These are phyloP conservation scores for Plutella xylostella DNA, from an alignment of 2,888 invertebrate genomes.

Conservation along the genomic window DNA sequence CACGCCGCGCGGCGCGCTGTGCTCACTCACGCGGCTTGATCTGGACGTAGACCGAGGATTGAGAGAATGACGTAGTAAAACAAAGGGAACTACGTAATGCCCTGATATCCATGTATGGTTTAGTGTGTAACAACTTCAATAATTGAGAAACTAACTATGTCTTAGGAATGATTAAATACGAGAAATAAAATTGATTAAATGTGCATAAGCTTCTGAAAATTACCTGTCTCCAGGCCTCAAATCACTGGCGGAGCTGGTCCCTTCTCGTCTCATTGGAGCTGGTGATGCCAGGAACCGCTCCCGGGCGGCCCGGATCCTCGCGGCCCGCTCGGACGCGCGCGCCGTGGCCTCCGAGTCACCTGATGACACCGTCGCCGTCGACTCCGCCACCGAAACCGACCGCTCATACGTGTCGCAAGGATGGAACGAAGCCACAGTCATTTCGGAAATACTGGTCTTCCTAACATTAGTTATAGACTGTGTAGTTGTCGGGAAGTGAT, in stretches of 20 bases:
- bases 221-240: conserved; percentile 56
- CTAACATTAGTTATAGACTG: not conserved
- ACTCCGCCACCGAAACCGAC: conserved; percentile 41
- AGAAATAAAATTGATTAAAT: too few relatives aligned
- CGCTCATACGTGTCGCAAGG: conserved; percentile 26
- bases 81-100: too few relatives aligned
- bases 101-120: too few relatives aligned
- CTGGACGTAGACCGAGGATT: conserved; percentile 23
- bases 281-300: conserved; percentile 75
- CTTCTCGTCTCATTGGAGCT: conserved; percentile 51
- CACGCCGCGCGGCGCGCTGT: conserved; percentile 23
- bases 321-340: conserved; percentile 60
- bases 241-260: conserved; percentile 55
- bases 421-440: not conserved
- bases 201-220: too few relatives aligned
- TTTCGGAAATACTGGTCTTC: not conserved
- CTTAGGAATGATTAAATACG: too few relatives aligned
- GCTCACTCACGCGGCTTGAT: conserved; percentile 70
- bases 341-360: conserved; percentile 32
- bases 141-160: too few relatives aligned
- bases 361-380: conserved; percentile 24
- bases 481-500: not conserved
- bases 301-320: conserved; percentile 76
- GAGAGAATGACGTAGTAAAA: not conserved
- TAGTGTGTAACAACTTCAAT: too few relatives aligned